phyloP scores from a whole-genome alignment of 2,113 vertebrate genomes.

The Myodes glareolus region DNA sequence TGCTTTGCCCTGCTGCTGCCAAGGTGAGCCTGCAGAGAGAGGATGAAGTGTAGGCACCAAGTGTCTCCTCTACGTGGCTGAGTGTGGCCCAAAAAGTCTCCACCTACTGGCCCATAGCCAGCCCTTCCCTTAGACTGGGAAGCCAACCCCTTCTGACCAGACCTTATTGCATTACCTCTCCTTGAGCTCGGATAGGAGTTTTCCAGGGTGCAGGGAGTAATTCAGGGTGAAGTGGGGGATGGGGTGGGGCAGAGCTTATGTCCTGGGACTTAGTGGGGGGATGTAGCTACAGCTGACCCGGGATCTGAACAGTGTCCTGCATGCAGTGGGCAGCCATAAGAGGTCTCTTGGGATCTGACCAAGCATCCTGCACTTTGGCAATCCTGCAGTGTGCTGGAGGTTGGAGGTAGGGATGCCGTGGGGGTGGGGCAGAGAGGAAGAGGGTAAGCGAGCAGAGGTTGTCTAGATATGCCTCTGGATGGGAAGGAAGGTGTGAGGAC shows the following conservation, averaged over 20 bases:
- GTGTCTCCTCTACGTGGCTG: background rate
- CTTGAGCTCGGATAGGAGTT: background rate
- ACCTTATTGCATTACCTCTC: background rate
- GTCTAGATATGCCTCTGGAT: background rate
- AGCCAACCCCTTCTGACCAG: background rate
- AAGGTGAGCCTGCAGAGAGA: background rate
- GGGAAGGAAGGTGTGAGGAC: background rate
- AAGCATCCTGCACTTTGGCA: background rate
- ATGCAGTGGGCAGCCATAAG: background rate
- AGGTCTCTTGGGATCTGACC: background rate
- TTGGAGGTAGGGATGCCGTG: background rate
- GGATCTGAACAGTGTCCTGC: background rate
- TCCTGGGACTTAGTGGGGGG: background rate
- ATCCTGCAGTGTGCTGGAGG: background rate
- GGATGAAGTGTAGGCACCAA: rapidly evolving
- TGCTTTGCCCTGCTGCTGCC: background rate
- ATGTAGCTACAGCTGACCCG: background rate
- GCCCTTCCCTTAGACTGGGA: background rate
- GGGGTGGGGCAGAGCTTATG: background rate
- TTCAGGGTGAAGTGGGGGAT: background rate
- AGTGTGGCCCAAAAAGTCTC: background rate
- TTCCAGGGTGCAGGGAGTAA: background rate
- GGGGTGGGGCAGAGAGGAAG: background rate
- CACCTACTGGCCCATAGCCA: background rate
- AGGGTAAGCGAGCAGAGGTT: background rate